Conservation (phyloP, 2,797 vertebrate genomes). For the Myoxocephalus aenaeus region DNA sequence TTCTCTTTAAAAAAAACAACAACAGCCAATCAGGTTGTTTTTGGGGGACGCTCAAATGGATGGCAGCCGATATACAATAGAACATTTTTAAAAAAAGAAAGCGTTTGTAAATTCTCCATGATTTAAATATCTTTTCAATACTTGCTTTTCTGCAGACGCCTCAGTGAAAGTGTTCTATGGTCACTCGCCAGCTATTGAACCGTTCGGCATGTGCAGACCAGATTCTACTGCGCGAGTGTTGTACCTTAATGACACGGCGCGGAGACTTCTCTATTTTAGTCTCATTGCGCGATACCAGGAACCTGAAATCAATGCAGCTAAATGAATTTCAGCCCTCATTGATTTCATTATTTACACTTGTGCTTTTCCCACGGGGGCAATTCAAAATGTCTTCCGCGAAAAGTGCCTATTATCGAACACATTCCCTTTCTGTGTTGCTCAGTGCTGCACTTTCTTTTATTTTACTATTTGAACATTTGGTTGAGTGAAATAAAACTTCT, state of each 20-base stretch:
- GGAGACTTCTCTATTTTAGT: no score
- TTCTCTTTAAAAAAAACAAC: no score
- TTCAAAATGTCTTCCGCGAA: neutral
- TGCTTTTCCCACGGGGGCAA: neutral
- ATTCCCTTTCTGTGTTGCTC: neutral
- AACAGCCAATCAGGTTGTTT: neutral
- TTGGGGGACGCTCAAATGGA: neutral
- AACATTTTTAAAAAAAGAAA: no score
- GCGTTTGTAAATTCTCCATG: no score
- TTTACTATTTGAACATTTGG: conserved; percentile 5
- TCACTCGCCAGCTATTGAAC: neutral
- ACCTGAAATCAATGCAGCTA: neutral
- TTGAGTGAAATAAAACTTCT: conserved; percentile 58
- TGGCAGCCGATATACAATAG: neutral
- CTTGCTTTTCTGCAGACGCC: neutral
- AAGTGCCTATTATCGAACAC: neutral
- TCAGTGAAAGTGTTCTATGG: neutral
- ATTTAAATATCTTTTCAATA: no score
- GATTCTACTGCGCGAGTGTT: neutral
- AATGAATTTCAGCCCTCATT: neutral
- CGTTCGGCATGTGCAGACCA: neutral
- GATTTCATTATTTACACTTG: neutral
- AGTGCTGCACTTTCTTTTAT: neutral
- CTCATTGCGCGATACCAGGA: neutral
- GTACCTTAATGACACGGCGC: neutral